Evolutionary conservation across 1,140 invertebrate genomes (phyloP).

Genomic region (Callitettix versicolor): DNA sequence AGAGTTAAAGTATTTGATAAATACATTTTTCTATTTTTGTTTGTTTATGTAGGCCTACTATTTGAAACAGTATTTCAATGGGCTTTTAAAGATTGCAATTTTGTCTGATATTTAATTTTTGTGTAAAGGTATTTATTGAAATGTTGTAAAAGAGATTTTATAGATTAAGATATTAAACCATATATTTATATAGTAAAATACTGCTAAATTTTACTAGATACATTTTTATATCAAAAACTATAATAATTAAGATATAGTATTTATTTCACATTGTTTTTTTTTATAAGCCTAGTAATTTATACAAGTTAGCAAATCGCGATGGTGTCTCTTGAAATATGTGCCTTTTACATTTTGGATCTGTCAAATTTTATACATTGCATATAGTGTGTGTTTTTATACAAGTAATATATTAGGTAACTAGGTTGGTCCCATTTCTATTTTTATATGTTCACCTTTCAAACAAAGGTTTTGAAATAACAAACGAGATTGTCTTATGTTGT

Average conservation of each 20-base stretch:
- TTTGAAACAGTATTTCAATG: too few relatives aligned
- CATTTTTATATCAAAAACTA: neutral
- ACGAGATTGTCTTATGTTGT: too few relatives aligned
- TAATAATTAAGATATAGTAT: neutral
- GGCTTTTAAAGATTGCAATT: too few relatives aligned
- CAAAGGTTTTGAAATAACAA: neutral
- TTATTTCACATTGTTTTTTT: neutral
- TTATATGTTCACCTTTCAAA: neutral
- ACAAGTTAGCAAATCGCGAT: neutral
- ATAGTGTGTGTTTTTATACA: neutral
- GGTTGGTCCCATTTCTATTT: constrained; percentile 1
- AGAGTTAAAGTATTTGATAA: too few relatives aligned
- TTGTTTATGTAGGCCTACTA: too few relatives aligned
- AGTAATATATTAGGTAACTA: neutral
- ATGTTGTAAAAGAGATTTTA: neutral
- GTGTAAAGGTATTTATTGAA: too few relatives aligned
- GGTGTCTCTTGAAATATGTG: neutral
- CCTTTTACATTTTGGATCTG: constrained; percentile 6
- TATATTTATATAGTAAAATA: neutral
- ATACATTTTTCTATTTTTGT: too few relatives aligned
- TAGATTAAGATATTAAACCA: neutral
- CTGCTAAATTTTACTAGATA: neutral
- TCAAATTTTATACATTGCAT: neutral
- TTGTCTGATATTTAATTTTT: too few relatives aligned
- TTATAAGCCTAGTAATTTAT: neutral